Conservation (phyloP, 2,797 vertebrate genomes). For the Macrochelys suwanniensis region DNA sequence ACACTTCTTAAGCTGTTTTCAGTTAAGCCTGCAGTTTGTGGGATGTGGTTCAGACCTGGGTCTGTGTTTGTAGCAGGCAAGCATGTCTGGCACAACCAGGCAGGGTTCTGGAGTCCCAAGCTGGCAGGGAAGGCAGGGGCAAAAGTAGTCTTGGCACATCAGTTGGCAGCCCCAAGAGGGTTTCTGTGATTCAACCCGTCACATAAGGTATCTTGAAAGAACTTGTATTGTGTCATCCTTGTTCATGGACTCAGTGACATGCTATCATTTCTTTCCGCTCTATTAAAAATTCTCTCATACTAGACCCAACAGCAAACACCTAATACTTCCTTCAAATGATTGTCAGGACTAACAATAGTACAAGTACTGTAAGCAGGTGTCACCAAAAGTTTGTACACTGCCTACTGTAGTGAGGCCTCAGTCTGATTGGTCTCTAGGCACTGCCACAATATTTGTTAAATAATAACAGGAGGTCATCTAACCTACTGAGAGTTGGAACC, state of each 20-base stretch:
- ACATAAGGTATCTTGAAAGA: neutral
- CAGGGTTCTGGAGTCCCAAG: too few species aligned
- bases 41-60: too few species aligned
- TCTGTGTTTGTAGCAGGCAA: too few species aligned
- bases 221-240: fast-evolving
- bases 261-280: fast-evolving
- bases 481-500: neutral
- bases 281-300: neutral
- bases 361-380: fast-evolving
- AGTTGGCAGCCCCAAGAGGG: too few species aligned
- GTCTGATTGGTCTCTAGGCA: neutral
- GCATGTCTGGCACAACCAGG: too few species aligned
- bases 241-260: neutral
- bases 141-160: too few species aligned
- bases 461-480: neutral
- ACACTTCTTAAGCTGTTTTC: too few species aligned
- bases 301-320: neutral
- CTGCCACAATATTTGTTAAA: fast-evolving
- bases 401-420: neutral
- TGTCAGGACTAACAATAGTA: neutral
- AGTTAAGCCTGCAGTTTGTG: too few species aligned
- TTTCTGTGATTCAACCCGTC: too few species aligned
- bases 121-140: too few species aligned
- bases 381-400: neutral
- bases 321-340: neutral